Percentiles rank a stretch among this genome's conserved stretches.
These are phyloP conservation scores for Scartelaos histophorus DNA, from an alignment of 2,113 vertebrate species.

Conservation along the genomic window DNA sequence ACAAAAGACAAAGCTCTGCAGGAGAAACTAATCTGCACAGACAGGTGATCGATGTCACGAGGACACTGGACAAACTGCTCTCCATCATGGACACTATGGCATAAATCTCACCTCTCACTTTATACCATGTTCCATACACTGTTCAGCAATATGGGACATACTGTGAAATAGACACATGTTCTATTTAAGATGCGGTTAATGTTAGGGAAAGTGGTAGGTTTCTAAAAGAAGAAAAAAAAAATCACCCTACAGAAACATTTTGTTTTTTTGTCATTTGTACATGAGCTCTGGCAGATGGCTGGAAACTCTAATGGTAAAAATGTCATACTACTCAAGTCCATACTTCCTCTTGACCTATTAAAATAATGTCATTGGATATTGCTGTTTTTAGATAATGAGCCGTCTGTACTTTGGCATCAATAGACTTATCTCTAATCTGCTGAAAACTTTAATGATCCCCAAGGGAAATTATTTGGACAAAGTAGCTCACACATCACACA, in stretches of 20 bases:
- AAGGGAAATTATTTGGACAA: too few relatives aligned
- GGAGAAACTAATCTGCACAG: neutral
- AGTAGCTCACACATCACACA: too few relatives aligned
- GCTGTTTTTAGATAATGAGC: too few relatives aligned
- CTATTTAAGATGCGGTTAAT: too few relatives aligned
- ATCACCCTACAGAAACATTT: neutral
- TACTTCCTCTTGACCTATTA: neutral
- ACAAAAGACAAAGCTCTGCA: neutral
- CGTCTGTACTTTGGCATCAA: too few relatives aligned
- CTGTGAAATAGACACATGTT: too few relatives aligned
- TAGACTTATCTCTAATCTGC: too few relatives aligned
- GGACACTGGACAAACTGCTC: neutral
- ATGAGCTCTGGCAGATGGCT: neutral
- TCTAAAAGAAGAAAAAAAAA: neutral
- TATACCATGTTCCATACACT: too few relatives aligned
- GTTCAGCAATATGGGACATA: too few relatives aligned
- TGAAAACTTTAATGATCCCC: too few relatives aligned
- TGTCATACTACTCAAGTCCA: neutral
- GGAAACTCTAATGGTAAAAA: neutral
- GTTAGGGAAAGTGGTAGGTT: neutral
- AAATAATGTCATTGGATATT: neutral
- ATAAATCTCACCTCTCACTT: neutral
- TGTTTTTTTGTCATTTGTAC: neutral
- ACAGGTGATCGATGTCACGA: neutral
- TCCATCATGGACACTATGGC: neutral